Evolutionary conservation across 2,888 invertebrate species (phyloP), one percentile per base, ranked within the genome.

Genomic region (Heliconius erato): DNA sequence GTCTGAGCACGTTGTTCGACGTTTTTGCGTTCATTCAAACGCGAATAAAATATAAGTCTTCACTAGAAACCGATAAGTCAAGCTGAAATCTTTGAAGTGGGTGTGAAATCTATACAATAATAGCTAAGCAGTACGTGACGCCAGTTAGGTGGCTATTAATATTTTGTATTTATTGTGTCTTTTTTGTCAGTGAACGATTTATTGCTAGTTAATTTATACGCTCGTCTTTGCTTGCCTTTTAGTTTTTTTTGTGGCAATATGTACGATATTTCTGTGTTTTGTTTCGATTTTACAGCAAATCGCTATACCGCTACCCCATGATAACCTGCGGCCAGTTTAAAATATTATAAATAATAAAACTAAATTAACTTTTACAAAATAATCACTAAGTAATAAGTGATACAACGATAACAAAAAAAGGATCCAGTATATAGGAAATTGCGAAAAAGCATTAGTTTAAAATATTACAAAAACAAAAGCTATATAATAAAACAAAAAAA

Each of bases 31-130:
- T 78, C 78, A 49, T 78, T 78, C 78, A 78, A 44, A 78, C 68
- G 78, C 78, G 68, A 78, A 78, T 78, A 78, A 78, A 68, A 68
- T 78, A 78, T 78, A 68, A 78, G 78, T 78, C 67, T 78, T 68
- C 78, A 78, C 68, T 78, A 49, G 78, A 68, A 68, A 49, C 40
- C 80, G 65, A 80, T 65, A 72, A 65, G 63, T 80, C 63, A 67
- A 63, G 65, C 40, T 76, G 69, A 82, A 82, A 82, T 82, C 80
- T 82, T 82, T 67, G 76, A 79, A 82, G 82, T 79, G 79, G 76
- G 79, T 79, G 82, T 74, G 79, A 82, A 79, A 72, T 67, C 78
- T 78, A 78, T 32, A 78, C 67, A 44, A 14, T 68, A 68, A 78
- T 35, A 26, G 44, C n/a, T n/a, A 44, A 63, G 63, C 63, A 76